Evolutionary conservation across 2,113 vertebrate genomes (phyloP).

Genomic region (Leucoraja erinaceus): DNA sequence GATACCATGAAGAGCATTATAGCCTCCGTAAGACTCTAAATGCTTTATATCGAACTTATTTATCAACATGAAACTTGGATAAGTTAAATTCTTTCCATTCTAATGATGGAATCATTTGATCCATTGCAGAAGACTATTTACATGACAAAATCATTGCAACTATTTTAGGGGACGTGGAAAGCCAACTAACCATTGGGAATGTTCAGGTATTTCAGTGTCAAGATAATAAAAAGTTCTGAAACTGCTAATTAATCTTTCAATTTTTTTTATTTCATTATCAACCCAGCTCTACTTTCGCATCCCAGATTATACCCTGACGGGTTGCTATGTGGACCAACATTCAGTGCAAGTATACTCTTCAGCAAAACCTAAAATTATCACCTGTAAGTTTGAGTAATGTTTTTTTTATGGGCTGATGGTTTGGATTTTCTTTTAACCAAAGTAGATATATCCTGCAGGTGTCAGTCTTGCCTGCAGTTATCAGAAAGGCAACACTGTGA

Average conservation of each 20-base stretch:
- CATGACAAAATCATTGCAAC: too few species aligned
- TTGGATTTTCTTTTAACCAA: slow-evolving; percentile 6
- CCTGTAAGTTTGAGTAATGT: slow-evolving; percentile 62
- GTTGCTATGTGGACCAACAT: slow-evolving; percentile 83
- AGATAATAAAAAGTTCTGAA: slow-evolving; percentile 15
- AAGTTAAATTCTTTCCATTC: not conserved
- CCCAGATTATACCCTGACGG: slow-evolving; percentile 80
- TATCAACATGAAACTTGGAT: not conserved
- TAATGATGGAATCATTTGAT: not conserved
- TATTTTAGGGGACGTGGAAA: not conserved
- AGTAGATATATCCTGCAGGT: not conserved
- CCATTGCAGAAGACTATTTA: not conserved
- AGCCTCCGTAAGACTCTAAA: not conserved
- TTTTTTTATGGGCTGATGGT: not conserved
- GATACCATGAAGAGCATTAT: not conserved
- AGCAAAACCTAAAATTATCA: slow-evolving; percentile 73
- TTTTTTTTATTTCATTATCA: slow-evolving; percentile 41
- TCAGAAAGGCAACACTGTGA: not conserved
- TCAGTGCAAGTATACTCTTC: slow-evolving; percentile 81
- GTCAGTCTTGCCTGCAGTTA: slow-evolving; percentile 13
- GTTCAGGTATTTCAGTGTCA: not conserved
- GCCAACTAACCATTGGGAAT: not conserved
- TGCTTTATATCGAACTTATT: not conserved
- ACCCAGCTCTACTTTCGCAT: slow-evolving; percentile 80
- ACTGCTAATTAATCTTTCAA: not conserved